These are phyloP conservation scores for Phrynocephalus versicolor DNA, from an alignment of 2,113 vertebrate genomes.

Conservation along the genomic window DNA sequence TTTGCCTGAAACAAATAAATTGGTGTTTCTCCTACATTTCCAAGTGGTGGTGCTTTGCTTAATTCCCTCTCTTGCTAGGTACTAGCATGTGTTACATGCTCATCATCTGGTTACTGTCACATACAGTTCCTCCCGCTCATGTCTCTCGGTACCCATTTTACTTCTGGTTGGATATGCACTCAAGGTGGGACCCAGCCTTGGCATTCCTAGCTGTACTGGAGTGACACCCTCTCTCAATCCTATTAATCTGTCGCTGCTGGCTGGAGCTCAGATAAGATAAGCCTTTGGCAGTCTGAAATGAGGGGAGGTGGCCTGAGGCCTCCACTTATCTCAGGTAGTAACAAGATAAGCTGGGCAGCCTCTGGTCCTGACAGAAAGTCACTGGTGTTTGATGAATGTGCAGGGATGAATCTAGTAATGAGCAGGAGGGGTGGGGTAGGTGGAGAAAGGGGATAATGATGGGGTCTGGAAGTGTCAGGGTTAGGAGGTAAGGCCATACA, in stretches of 20 bases:
- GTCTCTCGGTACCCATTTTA: neutral
- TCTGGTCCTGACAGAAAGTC: constrained; percentile 28
- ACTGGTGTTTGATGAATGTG: constrained; percentile 23
- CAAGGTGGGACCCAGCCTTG: neutral
- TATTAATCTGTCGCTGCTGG: constrained; percentile 2
- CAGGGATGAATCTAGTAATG: constrained; percentile 4
- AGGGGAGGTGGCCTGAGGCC: constrained; percentile 10
- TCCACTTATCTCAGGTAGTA: constrained; percentile 24
- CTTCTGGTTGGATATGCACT: neutral
- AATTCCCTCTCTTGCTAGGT: neutral
- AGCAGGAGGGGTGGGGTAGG: neutral
- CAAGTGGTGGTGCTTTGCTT: neutral
- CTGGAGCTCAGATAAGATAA: constrained; percentile 4
- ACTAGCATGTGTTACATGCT: neutral
- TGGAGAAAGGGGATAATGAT: neutral
- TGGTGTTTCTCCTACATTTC: neutral
- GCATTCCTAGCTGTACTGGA: neutral
- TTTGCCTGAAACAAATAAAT: too few species aligned
- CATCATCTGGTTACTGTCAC: neutral
- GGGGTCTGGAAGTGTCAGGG: neutral
- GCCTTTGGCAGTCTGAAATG: neutral
- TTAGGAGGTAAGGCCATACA: constrained; percentile 1
- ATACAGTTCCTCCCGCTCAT: neutral
- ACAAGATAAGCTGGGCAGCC: constrained; percentile 23
- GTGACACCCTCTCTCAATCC: neutral